These are phyloP conservation scores for Apostichopus japonicus DNA, from an alignment of 35 echinoderm and acorn worm species.

Conservation along the genomic window DNA sequence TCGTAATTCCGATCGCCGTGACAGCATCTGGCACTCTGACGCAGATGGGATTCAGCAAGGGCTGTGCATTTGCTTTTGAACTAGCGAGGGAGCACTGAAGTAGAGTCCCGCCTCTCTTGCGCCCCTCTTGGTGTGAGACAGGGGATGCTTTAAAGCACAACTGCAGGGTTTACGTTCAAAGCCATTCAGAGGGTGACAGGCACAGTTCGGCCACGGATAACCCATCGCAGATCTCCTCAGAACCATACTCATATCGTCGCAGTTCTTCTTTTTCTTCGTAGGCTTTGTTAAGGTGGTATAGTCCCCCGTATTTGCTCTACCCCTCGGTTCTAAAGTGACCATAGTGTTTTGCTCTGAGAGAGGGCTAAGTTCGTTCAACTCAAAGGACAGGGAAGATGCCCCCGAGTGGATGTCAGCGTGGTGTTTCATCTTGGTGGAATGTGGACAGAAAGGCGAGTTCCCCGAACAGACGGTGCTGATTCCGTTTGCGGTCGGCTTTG, in stretches of 20 bases:
- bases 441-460: conserved; percentile 79
- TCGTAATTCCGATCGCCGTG: too few relatives aligned
- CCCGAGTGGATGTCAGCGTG: conserved; percentile 38
- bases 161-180: conserved; percentile 22
- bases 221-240: neutral
- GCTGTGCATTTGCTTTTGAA: conserved; percentile 13
- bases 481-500: conserved; percentile 20
- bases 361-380: neutral
- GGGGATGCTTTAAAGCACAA: conserved; percentile 28
- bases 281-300: neutral
- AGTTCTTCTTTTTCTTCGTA: neutral
- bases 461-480: conserved; percentile 63
- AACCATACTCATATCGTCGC: neutral
- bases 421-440: conserved; percentile 73
- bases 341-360: neutral
- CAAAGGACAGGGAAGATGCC: conserved; percentile 25
- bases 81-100: conserved; percentile 48
- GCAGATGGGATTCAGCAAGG: neutral
- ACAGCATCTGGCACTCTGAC: neutral
- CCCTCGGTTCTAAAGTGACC: neutral
- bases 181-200: conserved; percentile 7
- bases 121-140: conserved; percentile 4
- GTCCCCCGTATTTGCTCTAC: conserved; percentile 41
- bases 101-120: neutral
- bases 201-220: neutral